Evolutionary conservation across 2,113 vertebrate genomes (phyloP).

Genomic region (Bolborhynchus lineola): DNA sequence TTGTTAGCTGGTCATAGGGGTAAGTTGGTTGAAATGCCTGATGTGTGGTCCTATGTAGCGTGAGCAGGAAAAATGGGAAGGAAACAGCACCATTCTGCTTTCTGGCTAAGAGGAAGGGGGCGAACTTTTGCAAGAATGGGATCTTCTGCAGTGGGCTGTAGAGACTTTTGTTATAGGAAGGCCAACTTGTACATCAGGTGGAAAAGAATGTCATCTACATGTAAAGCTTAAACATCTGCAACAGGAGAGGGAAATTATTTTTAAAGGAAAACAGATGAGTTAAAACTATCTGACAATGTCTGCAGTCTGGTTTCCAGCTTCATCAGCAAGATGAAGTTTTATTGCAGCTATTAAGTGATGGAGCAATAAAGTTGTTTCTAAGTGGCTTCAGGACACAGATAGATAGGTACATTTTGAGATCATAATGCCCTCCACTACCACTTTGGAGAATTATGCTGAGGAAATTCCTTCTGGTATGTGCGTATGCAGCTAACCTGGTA

Average conservation of each 20-base stretch:
- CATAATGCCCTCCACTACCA: neutral
- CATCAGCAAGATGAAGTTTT: neutral
- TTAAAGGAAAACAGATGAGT: neutral
- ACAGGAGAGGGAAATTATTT: neutral
- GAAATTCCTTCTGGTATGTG: neutral
- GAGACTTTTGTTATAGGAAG: neutral
- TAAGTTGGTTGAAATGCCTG: neutral
- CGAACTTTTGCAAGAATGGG: neutral
- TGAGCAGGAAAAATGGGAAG: neutral
- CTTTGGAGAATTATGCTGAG: neutral
- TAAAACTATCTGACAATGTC: neutral
- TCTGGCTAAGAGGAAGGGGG: neutral
- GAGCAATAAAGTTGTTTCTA: neutral
- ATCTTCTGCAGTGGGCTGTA: neutral
- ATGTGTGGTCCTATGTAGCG: rapidly evolving
- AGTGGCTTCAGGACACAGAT: neutral
- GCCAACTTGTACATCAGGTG: neutral
- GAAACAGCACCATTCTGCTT: neutral
- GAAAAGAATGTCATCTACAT: neutral
- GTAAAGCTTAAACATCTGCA: neutral
- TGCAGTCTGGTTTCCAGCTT: neutral
- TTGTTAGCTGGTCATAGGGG: neutral
- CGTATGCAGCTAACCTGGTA: neutral
- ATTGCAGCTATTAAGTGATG: neutral
- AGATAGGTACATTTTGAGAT: neutral